A percentile compares a stretch with the other conserved stretches of the same genome.
Conservation (phyloP, 2,888 invertebrate genomes). For the Chymomyza fuscimana region DNA sequence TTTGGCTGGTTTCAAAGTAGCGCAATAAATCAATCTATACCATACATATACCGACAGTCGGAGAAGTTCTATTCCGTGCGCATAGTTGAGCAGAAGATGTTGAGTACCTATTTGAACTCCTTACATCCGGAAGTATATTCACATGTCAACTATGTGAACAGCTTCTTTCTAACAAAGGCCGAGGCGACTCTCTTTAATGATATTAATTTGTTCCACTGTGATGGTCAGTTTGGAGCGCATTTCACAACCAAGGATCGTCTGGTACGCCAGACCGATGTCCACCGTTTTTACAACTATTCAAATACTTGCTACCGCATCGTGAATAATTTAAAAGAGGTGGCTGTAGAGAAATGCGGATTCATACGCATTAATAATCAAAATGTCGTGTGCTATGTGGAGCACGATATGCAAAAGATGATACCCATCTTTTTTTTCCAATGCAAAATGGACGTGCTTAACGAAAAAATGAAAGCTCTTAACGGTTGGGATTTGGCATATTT, state of each 20-base stretch:
- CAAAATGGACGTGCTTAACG: conserved; percentile 91
- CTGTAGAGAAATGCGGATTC: conserved; percentile 89
- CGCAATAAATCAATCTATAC: conserved; percentile 84
- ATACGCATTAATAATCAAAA: conserved; percentile 94
- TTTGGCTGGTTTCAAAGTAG: conserved; percentile 95
- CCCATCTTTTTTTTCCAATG: conserved; percentile 91
- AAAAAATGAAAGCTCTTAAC: conserved; percentile 90
- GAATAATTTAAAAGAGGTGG: conserved; percentile 83
- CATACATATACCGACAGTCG: conserved; percentile 87
- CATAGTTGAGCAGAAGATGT: conserved; percentile 93
- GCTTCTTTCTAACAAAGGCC: conserved; percentile 93
- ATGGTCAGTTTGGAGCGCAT: conserved; percentile 91
- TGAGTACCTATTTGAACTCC: conserved; percentile 92
- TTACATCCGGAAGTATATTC: conserved; percentile 93
- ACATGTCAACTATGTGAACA: conserved; percentile 92
- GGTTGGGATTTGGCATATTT: conserved; percentile 95
- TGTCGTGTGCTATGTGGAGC: conserved; percentile 93
- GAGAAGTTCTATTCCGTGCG: conserved; percentile 94
- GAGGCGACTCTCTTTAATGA: conserved; percentile 94
- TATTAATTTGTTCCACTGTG: conserved; percentile 94
- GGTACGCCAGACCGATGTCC: conserved; percentile 91
- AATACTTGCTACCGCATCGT: conserved; percentile 92
- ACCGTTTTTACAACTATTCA: conserved; percentile 92
- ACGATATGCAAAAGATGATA: conserved; percentile 90
- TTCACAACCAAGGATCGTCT: conserved; percentile 94